Base-by-base conservation (phyloP, 2,888 invertebrate genomes). In the Callyntrura guangdongensis region DNA sequence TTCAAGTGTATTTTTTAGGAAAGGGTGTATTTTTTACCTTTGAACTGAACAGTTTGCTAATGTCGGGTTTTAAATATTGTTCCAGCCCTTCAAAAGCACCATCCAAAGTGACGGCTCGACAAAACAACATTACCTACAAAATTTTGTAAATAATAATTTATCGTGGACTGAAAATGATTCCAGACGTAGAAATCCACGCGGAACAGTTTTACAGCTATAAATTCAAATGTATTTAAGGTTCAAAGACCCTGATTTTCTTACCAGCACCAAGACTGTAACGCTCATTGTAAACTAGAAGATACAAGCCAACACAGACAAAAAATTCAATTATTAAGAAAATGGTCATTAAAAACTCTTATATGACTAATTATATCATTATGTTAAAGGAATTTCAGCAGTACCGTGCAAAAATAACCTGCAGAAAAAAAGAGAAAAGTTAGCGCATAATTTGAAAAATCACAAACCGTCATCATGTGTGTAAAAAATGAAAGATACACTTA, bases 351-450 rank as follows among this genome's bases (percentile, higher is more conserved):
- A n/a, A n/a, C n/a, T n/a, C n/a, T n/a, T n/a, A n/a, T n/a, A n/a
- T n/a, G n/a, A n/a, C n/a, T n/a, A n/a, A n/a, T n/a, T n/a, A n/a
- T n/a, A n/a, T n/a, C n/a, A n/a, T n/a, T n/a, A n/a, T n/a, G n/a
- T n/a, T n/a, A n/a, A n/a, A n/a, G n/a, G n/a, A n/a, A n/a, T n/a
- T 4, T 67, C 3, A 14, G 20, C 61, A 20, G 22, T 81, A 87
- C 87, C 81, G 81, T 69, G 59, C 45, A 87, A 20, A 87, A 20
- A 45, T 87, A 89, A 12, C 89, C 89, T 82, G 53, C 14, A 56
- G 9, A 56, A 56, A 11, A n/a, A 14, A 11, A 56, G 14, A 6
- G 2, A n/a, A n/a, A n/a, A n/a, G n/a, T n/a, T n/a, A 45, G 14
- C 2, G 36, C 36, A 45, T 27, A 6, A n/a, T 69, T 17, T 11